Percentiles rank a stretch among this genome's conserved stretches.
Conservation (phyloP, 2,888 invertebrate genomes). For the Pseudoips prasinana region DNA sequence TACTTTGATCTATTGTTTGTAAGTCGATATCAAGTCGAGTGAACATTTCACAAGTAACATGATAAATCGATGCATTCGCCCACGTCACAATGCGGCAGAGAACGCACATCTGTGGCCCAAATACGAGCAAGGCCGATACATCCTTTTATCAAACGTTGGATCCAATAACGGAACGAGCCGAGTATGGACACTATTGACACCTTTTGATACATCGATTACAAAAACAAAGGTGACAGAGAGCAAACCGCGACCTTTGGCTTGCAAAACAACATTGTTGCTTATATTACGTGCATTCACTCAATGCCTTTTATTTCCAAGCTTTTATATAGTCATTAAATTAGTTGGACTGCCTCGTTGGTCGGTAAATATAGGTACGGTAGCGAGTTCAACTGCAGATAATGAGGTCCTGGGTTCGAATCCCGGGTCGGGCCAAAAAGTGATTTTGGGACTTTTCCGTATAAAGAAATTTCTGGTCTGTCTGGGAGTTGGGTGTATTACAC, state of each 20-base stretch:
- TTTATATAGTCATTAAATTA: no score
- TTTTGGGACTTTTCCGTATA: no score
- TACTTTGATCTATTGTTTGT: constrained; percentile 18
- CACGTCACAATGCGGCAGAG: constrained; percentile 39
- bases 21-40: constrained; percentile 15
- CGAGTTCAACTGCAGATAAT: no score
- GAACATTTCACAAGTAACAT: constrained; percentile 22
- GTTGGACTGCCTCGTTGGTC: no score
- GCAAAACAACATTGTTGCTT: constrained; percentile 3
- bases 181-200: constrained; percentile 45
- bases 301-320: no score
- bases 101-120: constrained; percentile 65
- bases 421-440: no score
- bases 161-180: constrained; percentile 51
- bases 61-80: constrained; percentile 39
- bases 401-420: no score
- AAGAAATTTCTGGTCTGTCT: no score
- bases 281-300: constrained; percentile 2
- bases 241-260: constrained; percentile 10
- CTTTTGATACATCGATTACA: constrained; percentile 36
- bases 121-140: constrained; percentile 58
- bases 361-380: no score
- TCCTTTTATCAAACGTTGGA: constrained; percentile 54
- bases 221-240: constrained; percentile 32
- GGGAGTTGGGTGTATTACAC: no score